A percentile compares a stretch with the other conserved stretches of the same genome.
Conservation (phyloP, 2,888 invertebrate genomes). For the Mesochorus sp. region DNA sequence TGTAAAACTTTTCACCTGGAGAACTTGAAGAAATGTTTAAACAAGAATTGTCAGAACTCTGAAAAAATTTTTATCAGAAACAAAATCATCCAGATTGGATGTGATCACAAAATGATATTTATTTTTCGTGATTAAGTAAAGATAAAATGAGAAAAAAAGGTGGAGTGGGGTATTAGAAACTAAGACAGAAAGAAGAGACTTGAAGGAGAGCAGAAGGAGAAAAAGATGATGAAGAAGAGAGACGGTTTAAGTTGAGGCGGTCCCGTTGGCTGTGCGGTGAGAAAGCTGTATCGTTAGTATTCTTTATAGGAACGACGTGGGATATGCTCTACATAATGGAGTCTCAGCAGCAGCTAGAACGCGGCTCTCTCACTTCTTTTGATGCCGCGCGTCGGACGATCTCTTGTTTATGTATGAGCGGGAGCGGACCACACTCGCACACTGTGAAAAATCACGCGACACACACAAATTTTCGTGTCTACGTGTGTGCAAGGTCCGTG, state of each 20-base stretch:
- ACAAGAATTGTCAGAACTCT: no score
- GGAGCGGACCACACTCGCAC: conserved; percentile 77
- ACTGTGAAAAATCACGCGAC: conserved; percentile 47
- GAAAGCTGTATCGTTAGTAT: conserved; percentile 81
- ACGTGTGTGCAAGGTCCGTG: conserved; percentile 42
- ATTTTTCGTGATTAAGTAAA: neutral
- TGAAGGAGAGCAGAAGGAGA: conserved; percentile 8
- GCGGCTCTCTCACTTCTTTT: conserved; percentile 79
- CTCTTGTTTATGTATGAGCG: conserved; percentile 82
- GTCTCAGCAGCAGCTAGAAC: conserved; percentile 72
- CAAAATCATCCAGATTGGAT: no score
- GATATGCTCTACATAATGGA: conserved; percentile 82
- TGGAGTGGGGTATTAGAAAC: neutral
- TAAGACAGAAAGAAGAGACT: conserved; percentile 35
- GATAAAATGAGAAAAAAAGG: conserved; percentile 5
- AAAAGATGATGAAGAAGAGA: conserved; percentile 36
- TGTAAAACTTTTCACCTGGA: no score
- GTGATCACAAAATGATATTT: no score
- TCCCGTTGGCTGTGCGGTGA: conserved; percentile 49
- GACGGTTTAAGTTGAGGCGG: conserved; percentile 29
- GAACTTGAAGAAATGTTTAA: no score
- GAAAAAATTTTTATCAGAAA: no score
- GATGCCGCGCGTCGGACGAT: conserved; percentile 78
- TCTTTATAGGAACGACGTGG: conserved; percentile 80
- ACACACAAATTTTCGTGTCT: no score